phyloP scores from a whole-genome alignment of 2,113 vertebrate species.

The Lepidothrix coronata region DNA sequence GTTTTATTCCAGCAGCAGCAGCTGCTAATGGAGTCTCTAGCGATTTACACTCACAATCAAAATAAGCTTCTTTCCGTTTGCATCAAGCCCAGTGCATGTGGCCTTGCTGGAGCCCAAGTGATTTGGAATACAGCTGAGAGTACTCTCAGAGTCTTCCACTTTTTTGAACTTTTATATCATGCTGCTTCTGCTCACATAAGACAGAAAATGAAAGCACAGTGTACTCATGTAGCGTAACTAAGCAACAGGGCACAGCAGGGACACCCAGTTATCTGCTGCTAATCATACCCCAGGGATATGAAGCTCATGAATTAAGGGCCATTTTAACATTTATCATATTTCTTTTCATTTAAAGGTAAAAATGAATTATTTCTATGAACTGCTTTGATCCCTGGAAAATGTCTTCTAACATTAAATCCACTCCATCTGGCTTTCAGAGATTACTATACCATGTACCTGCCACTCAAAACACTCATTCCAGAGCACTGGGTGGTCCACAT shows the following conservation, averaged over 20 bases:
- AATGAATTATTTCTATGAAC: slow-evolving; percentile 44
- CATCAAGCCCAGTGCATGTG: background rate
- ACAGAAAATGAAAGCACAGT: slow-evolving; percentile 29
- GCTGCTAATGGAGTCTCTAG: background rate
- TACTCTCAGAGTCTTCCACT: background rate
- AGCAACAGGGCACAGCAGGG: slow-evolving; percentile 44
- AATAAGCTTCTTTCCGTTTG: background rate
- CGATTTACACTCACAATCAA: background rate
- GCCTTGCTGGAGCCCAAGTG: background rate
- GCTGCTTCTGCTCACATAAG: slow-evolving; percentile 16
- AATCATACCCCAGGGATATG: slow-evolving; percentile 34
- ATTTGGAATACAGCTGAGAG: background rate
- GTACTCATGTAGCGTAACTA: background rate
- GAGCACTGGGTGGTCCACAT: background rate
- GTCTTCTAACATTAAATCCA: slow-evolving; percentile 18
- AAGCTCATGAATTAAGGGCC: slow-evolving; percentile 8
- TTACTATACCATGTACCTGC: background rate
- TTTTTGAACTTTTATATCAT: background rate
- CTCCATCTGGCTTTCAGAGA: background rate
- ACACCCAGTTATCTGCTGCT: slow-evolving; percentile 28
- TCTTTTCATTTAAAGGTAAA: slow-evolving; percentile 50
- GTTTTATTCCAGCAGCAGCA: background rate
- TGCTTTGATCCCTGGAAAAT: slow-evolving; percentile 38
- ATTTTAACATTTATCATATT: slow-evolving; percentile 55
- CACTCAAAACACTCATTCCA: background rate